phyloP scores from a whole-genome alignment of 2,797 vertebrate species.

The Potorous gilbertii region DNA sequence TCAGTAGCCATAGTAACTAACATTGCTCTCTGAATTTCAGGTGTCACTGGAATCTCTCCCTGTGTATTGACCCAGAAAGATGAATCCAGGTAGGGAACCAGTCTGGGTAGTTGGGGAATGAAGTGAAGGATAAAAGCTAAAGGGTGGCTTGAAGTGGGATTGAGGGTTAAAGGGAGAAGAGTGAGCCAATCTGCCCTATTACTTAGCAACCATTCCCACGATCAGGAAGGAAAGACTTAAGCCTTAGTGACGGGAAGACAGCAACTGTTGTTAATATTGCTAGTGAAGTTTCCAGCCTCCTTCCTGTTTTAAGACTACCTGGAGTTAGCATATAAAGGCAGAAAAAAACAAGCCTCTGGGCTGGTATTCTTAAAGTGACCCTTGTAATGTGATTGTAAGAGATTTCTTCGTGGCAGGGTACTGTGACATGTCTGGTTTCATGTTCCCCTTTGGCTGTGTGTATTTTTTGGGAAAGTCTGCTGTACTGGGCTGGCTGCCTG shows the following conservation, averaged over 20 bases:
- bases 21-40: constrained; percentile 11
- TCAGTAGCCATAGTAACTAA: neutral
- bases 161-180: neutral
- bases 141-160: neutral
- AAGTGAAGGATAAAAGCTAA: neutral
- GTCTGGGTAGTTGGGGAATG: neutral
- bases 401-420: neutral
- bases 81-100: constrained; percentile 49
- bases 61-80: neutral
- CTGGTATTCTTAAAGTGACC: neutral
- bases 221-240: neutral
- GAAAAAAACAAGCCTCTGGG: neutral
- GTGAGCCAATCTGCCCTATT: neutral
- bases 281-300: neutral
- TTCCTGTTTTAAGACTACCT: neutral
- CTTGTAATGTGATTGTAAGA: neutral
- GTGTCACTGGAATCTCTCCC: neutral
- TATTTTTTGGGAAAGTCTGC: neutral
- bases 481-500: too few species aligned
- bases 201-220: neutral
- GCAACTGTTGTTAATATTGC: neutral
- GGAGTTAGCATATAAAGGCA: too few species aligned
- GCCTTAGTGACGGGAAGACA: neutral
- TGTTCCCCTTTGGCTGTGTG: neutral
- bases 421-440: neutral